Percentiles rank a stretch among this genome's conserved stretches.
phyloP scores from a whole-genome alignment of 2,113 vertebrate species.

The Laticauda colubrina region DNA sequence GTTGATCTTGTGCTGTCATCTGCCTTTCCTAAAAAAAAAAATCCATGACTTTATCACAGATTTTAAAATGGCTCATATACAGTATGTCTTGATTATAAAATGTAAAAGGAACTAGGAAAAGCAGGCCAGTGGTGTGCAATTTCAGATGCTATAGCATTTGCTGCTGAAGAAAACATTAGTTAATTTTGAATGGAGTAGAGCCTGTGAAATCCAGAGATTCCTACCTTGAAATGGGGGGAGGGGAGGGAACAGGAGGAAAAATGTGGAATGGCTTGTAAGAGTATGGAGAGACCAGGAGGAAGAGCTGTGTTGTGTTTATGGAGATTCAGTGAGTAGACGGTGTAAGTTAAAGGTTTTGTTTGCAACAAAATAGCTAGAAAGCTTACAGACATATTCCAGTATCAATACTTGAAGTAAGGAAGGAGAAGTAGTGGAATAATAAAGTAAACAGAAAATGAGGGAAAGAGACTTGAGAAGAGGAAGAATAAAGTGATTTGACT shows the following conservation, averaged over 20 bases:
- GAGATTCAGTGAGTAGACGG: not conserved
- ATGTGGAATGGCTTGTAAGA: not conserved
- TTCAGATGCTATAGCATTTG: not conserved
- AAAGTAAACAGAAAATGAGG: not conserved
- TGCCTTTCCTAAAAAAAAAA: not conserved
- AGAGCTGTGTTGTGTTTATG: not conserved
- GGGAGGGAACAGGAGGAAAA: not conserved
- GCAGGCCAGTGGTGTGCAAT: not conserved
- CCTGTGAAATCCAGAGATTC: not conserved
- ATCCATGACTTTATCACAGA: not conserved
- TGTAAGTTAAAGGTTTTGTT: not conserved
- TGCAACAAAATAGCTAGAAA: not conserved
- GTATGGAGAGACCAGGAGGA: not conserved
- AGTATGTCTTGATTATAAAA: not conserved
- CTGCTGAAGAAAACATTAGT: not conserved
- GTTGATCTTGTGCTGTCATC: not conserved
- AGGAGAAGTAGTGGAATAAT: not conserved
- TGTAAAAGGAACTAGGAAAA: not conserved
- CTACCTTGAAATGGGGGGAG: not conserved
- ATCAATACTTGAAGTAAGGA: not conserved
- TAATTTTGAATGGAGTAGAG: not conserved
- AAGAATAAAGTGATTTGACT: not conserved
- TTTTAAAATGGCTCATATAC: not conserved
- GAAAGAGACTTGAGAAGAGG: not conserved
- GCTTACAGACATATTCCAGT: not conserved